phyloP scores from a whole-genome alignment of 2,888 invertebrate species.

The Drosophila paramelanica region DNA sequence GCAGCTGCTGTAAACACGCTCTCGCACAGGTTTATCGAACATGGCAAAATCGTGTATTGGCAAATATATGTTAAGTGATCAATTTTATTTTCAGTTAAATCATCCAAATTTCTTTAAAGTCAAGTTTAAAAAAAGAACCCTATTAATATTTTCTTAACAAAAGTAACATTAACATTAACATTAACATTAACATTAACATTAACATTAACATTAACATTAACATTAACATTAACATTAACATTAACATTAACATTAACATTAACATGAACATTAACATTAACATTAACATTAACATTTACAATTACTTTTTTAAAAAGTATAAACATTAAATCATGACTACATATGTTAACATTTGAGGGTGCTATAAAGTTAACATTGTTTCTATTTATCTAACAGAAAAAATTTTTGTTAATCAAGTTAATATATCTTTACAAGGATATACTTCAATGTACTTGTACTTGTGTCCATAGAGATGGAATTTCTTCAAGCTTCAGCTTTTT shows the following conservation, averaged over 20 bases:
- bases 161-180: no score
- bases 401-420: conserved; percentile 20
- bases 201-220: no score
- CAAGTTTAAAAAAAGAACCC: no score
- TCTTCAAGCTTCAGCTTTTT: conserved; percentile 2
- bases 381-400: conserved; percentile 2
- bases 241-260: no score
- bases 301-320: no score
- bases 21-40: neutral
- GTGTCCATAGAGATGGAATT: conserved; percentile 23
- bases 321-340: neutral
- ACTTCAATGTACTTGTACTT: conserved; percentile 2
- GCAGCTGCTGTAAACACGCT: conserved; percentile 23
- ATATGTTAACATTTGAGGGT: conserved; percentile 1
- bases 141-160: no score
- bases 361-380: conserved; percentile 18
- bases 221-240: no score
- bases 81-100: conserved; percentile 2
- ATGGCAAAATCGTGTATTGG: neutral
- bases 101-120: no score
- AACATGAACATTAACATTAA: no score
- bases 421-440: conserved; percentile 21
- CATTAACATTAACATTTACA: no score
- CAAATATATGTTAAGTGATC: conserved; percentile 16
- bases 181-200: no score